phyloP scores from a whole-genome alignment of 2,888 invertebrate species.

The Aspidapion aeneum region DNA sequence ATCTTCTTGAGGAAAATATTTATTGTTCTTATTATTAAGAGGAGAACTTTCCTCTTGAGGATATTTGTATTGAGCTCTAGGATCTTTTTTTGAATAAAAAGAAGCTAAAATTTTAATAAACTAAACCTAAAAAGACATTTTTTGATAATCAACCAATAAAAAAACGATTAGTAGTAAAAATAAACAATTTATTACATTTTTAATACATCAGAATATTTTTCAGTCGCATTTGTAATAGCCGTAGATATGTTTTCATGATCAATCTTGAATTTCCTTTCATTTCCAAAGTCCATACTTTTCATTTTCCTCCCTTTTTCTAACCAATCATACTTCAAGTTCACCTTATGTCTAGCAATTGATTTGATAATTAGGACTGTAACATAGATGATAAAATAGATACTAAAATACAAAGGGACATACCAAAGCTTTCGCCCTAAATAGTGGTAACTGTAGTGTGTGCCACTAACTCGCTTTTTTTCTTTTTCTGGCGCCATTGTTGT shows the following conservation, averaged over 20 bases:
- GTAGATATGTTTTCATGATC: constrained; percentile 35
- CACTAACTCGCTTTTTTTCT: constrained; percentile 57
- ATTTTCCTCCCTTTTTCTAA: too few species aligned
- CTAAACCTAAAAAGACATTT: too few species aligned
- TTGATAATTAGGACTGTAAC: constrained; percentile 69
- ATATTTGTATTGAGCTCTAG: constrained; percentile 22
- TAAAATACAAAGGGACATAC: constrained; percentile 74
- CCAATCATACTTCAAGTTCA: constrained; percentile 55
- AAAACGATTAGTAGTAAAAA: too few species aligned
- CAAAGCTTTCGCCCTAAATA: constrained; percentile 71
- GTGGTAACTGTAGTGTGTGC: constrained; percentile 65
- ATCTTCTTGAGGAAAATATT: too few species aligned
- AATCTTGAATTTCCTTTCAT: too few species aligned
- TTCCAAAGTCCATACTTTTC: too few species aligned
- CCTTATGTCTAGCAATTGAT: constrained; percentile 67
- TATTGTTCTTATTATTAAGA: too few species aligned
- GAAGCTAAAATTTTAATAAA: too few species aligned
- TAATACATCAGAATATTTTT: constrained; percentile 26
- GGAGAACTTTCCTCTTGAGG: too few species aligned
- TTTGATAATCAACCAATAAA: too few species aligned
- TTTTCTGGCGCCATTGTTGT: constrained; percentile 50
- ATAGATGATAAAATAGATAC: constrained; percentile 64
- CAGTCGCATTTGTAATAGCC: constrained; percentile 29
- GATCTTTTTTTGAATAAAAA: constrained; percentile 17
- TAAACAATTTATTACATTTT: constrained; percentile 3